Base-by-base conservation (phyloP, 2,888 invertebrate genomes). In the Zaprionus lineosus region DNA sequence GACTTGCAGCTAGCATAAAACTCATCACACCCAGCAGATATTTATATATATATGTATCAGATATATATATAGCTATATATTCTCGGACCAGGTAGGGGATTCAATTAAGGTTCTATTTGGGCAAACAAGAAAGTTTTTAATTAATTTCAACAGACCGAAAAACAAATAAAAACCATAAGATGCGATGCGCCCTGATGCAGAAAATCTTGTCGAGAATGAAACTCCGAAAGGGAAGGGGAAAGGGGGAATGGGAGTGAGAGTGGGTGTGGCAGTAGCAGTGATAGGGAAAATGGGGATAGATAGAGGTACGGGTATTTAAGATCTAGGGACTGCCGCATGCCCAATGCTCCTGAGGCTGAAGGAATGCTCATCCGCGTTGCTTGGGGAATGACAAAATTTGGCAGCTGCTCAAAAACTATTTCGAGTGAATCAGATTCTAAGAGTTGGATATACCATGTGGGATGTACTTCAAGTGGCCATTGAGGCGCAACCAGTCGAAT, bases 141-240 rank as follows among this genome's bases (percentile, higher is more conserved):
- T 88, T 87, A 88, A 87, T 84, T 86, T 78, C 86, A 87, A 68
- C 82, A 87, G 87, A 87, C 87, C 86, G 86, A 86, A 86, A 86
- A 86, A 60, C 74, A 72, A 84, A 82, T 69, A 81, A 47, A 51
- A 78, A 74, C 67, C n/a, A n/a, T 56, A 48, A 60, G 75, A 72
- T 44, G 41, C 62, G 52, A 50, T 43, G 56, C 66, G 53, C 48
- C 76, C 63, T 74, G n/a, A n/a, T 57, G 68, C 82, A 75, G 78
- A 76, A 82, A 82, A 82, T 82, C 66, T 78, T 43, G 59, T 52
- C 40, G 41, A 40, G 34, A n/a, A 8, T 29, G 29, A 37, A 31
- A 34, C 53, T 37, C 9, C 6, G 18, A 18, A 37, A 34, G 43
- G 34, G 36, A 41, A 6, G 41, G 57, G n/a, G 44, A 50, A 57